phyloP scores from a whole-genome alignment of 2,888 invertebrate genomes.

The Brachylomia viminalis region DNA sequence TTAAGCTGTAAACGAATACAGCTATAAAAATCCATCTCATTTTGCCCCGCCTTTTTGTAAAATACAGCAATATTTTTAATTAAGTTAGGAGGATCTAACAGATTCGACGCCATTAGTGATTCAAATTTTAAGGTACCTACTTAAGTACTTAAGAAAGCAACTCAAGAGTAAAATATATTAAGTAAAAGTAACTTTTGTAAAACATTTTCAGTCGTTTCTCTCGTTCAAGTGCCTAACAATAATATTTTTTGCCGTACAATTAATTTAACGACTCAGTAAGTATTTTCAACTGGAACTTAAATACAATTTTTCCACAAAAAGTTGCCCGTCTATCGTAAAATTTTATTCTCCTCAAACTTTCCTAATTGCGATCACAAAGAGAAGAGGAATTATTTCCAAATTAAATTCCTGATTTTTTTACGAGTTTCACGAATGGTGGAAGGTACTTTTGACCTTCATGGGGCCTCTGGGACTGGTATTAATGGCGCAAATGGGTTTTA shows the following conservation, averaged over 20 bases:
- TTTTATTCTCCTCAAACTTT: constrained; percentile 54
- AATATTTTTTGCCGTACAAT: constrained; percentile 52
- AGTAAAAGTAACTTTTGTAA: constrained; percentile 41
- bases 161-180: constrained; percentile 51
- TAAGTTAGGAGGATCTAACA: constrained; percentile 19
- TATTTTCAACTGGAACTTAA: constrained; percentile 46
- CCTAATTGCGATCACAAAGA: constrained; percentile 64
- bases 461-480: constrained; percentile 32
- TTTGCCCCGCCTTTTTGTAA: not conserved
- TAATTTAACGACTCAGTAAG: constrained; percentile 58
- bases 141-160: constrained; percentile 54
- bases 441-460: constrained; percentile 50
- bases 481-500: constrained; percentile 40
- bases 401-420: constrained; percentile 70
- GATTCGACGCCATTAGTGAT: constrained; percentile 51
- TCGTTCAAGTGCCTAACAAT: constrained; percentile 42
- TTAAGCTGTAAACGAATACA: not conserved
- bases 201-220: constrained; percentile 44
- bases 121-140: constrained; percentile 49
- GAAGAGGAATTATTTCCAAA: constrained; percentile 61
- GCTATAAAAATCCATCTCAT: not conserved
- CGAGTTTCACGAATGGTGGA: constrained; percentile 53
- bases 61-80: constrained; percentile 42
- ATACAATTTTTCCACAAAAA: constrained; percentile 46
- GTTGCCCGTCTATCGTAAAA: constrained; percentile 49